Conservation (phyloP, 1,140 invertebrate genomes). For the Rhysida immarginata region DNA sequence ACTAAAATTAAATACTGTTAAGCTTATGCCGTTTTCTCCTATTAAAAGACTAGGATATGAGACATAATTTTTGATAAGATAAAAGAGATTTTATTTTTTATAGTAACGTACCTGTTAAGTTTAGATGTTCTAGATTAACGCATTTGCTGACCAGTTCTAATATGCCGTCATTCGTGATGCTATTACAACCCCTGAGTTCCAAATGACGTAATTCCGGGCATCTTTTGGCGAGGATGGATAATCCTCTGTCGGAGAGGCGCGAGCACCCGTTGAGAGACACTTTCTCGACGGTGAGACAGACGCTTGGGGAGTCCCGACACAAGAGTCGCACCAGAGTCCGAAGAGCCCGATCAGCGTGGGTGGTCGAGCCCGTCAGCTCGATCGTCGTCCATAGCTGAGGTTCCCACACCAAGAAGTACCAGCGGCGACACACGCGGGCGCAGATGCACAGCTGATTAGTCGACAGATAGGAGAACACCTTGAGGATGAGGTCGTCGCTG, state of each 20-base stretch:
- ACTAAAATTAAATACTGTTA: too few relatives aligned
- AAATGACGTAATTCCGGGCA: constrained; percentile 56
- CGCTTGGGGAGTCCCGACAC: constrained; percentile 31
- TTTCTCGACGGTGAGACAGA: constrained; percentile 39
- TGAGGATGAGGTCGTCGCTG: constrained; percentile 37
- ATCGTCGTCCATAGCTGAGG: constrained; percentile 57
- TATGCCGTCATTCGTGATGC: constrained; percentile 48
- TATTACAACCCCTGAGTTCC: constrained; percentile 48
- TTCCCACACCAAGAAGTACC: constrained; percentile 67
- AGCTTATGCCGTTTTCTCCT: too few relatives aligned
- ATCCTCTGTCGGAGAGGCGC: constrained; percentile 53
- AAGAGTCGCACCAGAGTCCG: constrained; percentile 35
- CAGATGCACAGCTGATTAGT: constrained; percentile 60
- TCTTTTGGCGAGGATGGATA: constrained; percentile 45
- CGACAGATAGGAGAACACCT: constrained; percentile 55
- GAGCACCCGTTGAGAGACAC: constrained; percentile 55
- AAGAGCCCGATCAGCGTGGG: constrained; percentile 51
- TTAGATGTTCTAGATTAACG: constrained; percentile 51
- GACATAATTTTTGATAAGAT: too few relatives aligned
- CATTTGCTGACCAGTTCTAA: constrained; percentile 47
- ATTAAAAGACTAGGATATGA: too few relatives aligned
- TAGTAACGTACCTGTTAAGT: constrained; percentile 45
- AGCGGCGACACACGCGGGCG: constrained; percentile 59
- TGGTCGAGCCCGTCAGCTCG: constrained; percentile 41
- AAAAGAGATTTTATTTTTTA: neutral